Evolutionary conservation across 1,140 invertebrate genomes (phyloP), one percentile per base, ranked within the genome.

Genomic region (Cotesia vestalis): DNA sequence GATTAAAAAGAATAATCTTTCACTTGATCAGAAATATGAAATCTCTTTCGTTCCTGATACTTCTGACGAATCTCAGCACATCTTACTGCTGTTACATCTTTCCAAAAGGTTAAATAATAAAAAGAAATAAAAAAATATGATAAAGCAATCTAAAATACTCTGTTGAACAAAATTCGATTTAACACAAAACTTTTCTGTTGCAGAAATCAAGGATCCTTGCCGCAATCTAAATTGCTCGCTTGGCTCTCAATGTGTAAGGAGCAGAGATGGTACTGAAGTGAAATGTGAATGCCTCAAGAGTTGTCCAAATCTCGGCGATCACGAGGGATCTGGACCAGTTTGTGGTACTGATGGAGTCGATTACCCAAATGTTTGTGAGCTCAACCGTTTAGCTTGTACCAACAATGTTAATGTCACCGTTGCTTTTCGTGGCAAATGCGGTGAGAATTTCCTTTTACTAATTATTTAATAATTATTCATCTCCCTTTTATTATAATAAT

Each of bases 391-490:
- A n/a, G 92, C 94, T 0, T 97, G 95, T 85, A 87, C 89, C 20
- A 85, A 89, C 12, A 90, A 91, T 73, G 88, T 88, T 64, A 94
- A 94, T 82, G 93, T 97, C 78, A 91, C 90, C n/a, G 90, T 96
- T 78, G 95, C 94, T 81, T 96, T 94, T 85, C 89, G 90, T 70
- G 96, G 96, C 57, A 94, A 94, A 89, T 97, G 96, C 86, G 95
- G 95, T 97, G 85, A 91, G 93, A 91, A 75, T 12, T 66, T 3
- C 59, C 34, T 46, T 55, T 51, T 40, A 36, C 4, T 66, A 57
- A 17, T 20, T 35, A 4, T 12, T n/a, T 34, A 52, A 60, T 12
- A 55, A 17, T 51, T 51, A 17, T 8, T 57, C 20, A 4, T 36
- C 14, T n/a, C 17, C 27, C 46, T 14, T 4, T 4, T 9, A 17